A percentile compares a stretch with the other conserved stretches of the same genome.
phyloP scores from a whole-genome alignment of 2,888 invertebrate genomes.

The Ganaspis brasiliensis region DNA sequence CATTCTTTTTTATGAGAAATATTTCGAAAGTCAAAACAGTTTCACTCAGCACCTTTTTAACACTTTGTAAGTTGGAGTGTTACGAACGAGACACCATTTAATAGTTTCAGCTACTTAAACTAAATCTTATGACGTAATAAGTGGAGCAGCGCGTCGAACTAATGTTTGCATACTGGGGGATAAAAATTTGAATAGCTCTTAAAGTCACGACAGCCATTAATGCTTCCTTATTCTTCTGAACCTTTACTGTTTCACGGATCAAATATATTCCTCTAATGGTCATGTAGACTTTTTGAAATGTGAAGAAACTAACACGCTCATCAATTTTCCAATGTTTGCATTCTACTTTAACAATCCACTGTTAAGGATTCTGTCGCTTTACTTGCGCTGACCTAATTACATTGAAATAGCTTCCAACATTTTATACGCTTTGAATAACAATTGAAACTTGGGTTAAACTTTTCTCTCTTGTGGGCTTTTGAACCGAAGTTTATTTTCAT shows the following conservation, averaged over 20 bases:
- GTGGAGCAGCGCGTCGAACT: slow-evolving; percentile 15
- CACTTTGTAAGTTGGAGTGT: not conserved
- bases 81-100: not conserved
- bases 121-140: slow-evolving; percentile 35
- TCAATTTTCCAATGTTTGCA: not conserved
- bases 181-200: slow-evolving; percentile 25
- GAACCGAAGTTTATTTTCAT: too few species aligned
- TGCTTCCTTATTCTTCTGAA: slow-evolving; percentile 32
- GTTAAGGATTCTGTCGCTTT: not conserved
- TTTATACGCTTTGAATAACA: not conserved
- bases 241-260: slow-evolving; percentile 26
- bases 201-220: slow-evolving; percentile 37
- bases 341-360: not conserved
- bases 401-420: not conserved
- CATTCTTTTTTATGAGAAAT: too few species aligned
- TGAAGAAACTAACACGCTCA: not conserved
- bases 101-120: slow-evolving; percentile 27
- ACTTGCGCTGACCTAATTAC: too few species aligned
- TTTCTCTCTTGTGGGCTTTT: too few species aligned
- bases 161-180: not conserved
- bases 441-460: too few species aligned
- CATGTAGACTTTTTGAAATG: slow-evolving; percentile 25
- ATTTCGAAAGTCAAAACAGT: not conserved
- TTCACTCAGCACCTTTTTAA: not conserved
- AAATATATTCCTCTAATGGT: slow-evolving; percentile 23